These are phyloP conservation scores for Zygogramma bicolorata DNA, from an alignment of 2,888 invertebrate species.

Conservation along the genomic window DNA sequence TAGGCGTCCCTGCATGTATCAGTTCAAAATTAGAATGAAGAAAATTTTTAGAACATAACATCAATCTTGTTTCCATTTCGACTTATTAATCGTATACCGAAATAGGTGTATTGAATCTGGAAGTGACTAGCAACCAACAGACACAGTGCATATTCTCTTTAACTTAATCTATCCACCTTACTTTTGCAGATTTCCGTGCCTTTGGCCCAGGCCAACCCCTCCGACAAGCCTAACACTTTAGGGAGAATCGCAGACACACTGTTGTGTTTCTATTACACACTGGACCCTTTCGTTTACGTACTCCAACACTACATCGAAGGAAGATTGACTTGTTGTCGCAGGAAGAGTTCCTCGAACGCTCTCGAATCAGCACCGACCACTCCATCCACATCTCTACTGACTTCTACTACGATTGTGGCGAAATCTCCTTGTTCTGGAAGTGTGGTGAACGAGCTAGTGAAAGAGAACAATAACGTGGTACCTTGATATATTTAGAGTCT, in stretches of 20 bases:
- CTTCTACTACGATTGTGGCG: neutral
- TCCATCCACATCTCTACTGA: neutral
- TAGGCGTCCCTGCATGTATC: too few relatives aligned
- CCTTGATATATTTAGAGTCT: too few relatives aligned
- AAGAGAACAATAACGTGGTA: neutral
- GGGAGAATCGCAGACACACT: slow-evolving; percentile 78
- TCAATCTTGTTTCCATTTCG: too few relatives aligned
- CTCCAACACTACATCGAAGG: slow-evolving; percentile 72
- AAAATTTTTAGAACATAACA: too few relatives aligned
- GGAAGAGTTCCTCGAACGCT: slow-evolving; percentile 14
- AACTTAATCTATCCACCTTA: neutral
- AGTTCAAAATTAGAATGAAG: too few relatives aligned
- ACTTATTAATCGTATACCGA: too few relatives aligned
- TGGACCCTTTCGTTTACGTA: slow-evolving; percentile 88
- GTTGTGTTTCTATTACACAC: slow-evolving; percentile 83
- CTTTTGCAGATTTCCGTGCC: slow-evolving; percentile 75
- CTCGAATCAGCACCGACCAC: neutral
- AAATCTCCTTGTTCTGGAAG: neutral
- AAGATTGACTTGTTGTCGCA: slow-evolving; percentile 51
- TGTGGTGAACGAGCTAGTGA: neutral
- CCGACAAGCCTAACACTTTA: slow-evolving; percentile 65
- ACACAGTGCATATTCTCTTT: too few relatives aligned
- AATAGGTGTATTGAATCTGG: too few relatives aligned
- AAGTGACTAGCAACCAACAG: too few relatives aligned
- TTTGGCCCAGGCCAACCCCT: slow-evolving; percentile 68